Percentiles rank a stretch among this genome's conserved stretches.
These are phyloP conservation scores for Tauraco hartlaubi DNA, from an alignment of 2,797 vertebrate genomes.

Conservation along the genomic window DNA sequence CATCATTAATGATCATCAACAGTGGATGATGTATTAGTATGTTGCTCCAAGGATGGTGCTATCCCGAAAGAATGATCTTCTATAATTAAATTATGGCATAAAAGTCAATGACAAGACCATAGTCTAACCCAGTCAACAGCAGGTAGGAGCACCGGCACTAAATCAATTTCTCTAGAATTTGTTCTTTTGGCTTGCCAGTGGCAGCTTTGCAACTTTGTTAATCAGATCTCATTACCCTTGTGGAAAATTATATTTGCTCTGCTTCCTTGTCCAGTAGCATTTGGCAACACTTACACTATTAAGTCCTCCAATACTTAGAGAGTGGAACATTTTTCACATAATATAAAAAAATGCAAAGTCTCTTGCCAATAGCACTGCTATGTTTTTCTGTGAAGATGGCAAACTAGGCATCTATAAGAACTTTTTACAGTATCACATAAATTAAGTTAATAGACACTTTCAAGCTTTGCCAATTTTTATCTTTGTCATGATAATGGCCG, in stretches of 20 bases:
- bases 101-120: slow-evolving; percentile 18
- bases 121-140: slow-evolving; percentile 15
- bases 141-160: not conserved
- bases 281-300: not conserved
- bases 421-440: not conserved
- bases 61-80: slow-evolving; percentile 59
- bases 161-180: slow-evolving; percentile 10
- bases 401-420: not conserved
- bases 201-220: slow-evolving; percentile 31
- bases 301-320: not conserved
- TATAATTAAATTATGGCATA: slow-evolving; percentile 47
- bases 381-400: not conserved
- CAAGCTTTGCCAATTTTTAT: not conserved
- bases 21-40: slow-evolving; percentile 70
- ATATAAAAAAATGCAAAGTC: not conserved
- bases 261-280: slow-evolving; percentile 27
- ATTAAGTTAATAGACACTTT: not conserved
- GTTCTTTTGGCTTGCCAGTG: not conserved
- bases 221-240: slow-evolving; percentile 26
- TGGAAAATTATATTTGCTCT: slow-evolving; percentile 42
- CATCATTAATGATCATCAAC: slow-evolving; percentile 75
- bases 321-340: not conserved
- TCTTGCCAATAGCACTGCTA: not conserved
- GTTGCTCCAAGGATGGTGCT: slow-evolving; percentile 49
- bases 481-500: not conserved